Base-by-base conservation (phyloP, 2,888 invertebrate genomes). In the Acronicta psi region DNA sequence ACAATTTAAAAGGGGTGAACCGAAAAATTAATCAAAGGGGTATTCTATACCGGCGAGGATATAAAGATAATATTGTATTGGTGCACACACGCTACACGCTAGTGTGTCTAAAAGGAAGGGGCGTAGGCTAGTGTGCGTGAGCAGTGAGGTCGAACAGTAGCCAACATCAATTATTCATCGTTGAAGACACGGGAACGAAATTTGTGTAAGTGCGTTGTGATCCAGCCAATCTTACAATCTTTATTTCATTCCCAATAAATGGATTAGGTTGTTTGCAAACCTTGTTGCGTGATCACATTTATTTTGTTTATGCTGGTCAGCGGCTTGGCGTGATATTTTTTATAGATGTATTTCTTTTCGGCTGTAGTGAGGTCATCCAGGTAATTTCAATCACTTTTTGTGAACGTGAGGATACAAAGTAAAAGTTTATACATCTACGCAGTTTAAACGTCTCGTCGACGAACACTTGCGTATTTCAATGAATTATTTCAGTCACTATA, bases 121-220 rank as follows among this genome's bases (percentile, higher is more conserved):
- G 64, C 20, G 42, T 47, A 34, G 36, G 20, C 57, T 62, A 66
- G 73, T 75, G 75, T 73, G 79, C 67, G 78, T 73, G 79, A 67
- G 75, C 56, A 61, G 53, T 72, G 73, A 82, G 84, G 87, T 82
- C 85, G 83, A 81, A 82, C 81, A 83, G 81, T 79, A 83, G 82
- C 81, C 75, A 83, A 75, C 86, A 92, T 93, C 86, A 91, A 92
- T 92, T 92, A 93, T 93, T 93, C 91, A 93, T 90, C 83, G 80
- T 71, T 81, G 88, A 91, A 92, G 92, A 92, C 91, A 92, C 85
- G 89, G 85, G 85, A 90, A 90, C 85, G 88, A 91, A 92, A 92
- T 92, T 92, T 92, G 92, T 92, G 89, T 91, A 92, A 92, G 91
- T 92, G 91, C 86, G 90, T 90, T 91, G 91, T 91, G 92, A 92